Percentiles rank a stretch among this genome's conserved stretches.
phyloP scores from a whole-genome alignment of 2,113 vertebrate genomes.

The Ammodytes marinus region DNA sequence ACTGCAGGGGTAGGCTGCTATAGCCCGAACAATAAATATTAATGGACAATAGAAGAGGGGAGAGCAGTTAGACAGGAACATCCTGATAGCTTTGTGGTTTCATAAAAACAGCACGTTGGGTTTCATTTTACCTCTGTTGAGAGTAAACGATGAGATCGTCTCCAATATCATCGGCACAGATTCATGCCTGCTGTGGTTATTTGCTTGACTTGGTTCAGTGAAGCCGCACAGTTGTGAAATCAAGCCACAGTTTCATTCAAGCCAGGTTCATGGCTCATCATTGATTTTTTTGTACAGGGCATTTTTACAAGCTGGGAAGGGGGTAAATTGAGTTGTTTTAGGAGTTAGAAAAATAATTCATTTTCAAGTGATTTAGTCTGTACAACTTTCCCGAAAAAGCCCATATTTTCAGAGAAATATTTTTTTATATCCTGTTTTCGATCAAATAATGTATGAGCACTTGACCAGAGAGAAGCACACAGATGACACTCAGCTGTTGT shows the following conservation, averaged over 20 bases:
- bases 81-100: constrained; percentile 37
- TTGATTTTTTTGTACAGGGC: not conserved
- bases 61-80: constrained; percentile 41
- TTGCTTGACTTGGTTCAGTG: not conserved
- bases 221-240: constrained; percentile 11
- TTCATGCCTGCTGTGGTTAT: not conserved
- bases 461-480: not conserved
- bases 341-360: not conserved
- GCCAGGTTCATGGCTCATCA: not conserved
- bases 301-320: not conserved
- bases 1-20: constrained; percentile 71
- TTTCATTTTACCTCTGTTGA: not conserved
- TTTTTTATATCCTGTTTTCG: not conserved
- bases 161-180: constrained; percentile 27
- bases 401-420: not conserved
- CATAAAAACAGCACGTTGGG: constrained; percentile 14
- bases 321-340: not conserved
- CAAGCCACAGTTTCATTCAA: not conserved
- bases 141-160: constrained; percentile 13
- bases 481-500: not conserved
- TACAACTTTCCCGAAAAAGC: not conserved
- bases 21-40: constrained; percentile 31
- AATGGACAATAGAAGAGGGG: constrained; percentile 5
- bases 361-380: not conserved
- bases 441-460: not conserved